phyloP scores from a whole-genome alignment of 2,113 vertebrate genomes.

The Oryzias celebensis region DNA sequence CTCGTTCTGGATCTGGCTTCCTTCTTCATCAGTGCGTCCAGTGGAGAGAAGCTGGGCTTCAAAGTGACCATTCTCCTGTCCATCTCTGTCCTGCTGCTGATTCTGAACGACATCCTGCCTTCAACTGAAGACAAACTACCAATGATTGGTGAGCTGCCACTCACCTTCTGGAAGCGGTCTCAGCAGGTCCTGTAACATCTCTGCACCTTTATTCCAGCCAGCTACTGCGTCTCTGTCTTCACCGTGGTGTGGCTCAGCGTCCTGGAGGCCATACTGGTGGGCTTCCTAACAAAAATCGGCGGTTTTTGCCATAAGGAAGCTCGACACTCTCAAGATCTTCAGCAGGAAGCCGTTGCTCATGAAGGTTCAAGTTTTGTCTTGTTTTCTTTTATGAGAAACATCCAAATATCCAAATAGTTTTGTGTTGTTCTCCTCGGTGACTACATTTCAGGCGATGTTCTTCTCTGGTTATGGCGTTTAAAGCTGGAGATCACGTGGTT shows the following conservation, averaged over 20 bases:
- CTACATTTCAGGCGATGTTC: too few species aligned
- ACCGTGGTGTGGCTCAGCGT: conserved; percentile 73
- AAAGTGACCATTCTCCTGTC: conserved; percentile 81
- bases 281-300: conserved; percentile 54
- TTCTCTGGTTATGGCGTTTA: too few species aligned
- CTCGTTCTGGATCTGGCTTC: conserved; percentile 79
- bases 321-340: background rate
- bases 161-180: background rate
- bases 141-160: conserved; percentile 69
- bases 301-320: background rate
- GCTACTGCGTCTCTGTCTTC: conserved; percentile 71
- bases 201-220: conserved; percentile 51
- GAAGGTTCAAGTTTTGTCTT: conserved; percentile 4
- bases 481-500: too few species aligned
- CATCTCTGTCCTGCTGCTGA: conserved; percentile 81
- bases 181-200: background rate
- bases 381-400: too few species aligned
- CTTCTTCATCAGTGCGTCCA: conserved; percentile 67
- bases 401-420: too few species aligned
- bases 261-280: conserved; percentile 73
- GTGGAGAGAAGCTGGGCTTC: conserved; percentile 77
- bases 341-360: background rate
- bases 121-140: conserved; percentile 75
- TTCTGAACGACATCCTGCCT: conserved; percentile 81
- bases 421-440: background rate